These are phyloP conservation scores for Bhutanitis thaidina DNA, from an alignment of 2,888 invertebrate species.

Conservation along the genomic window DNA sequence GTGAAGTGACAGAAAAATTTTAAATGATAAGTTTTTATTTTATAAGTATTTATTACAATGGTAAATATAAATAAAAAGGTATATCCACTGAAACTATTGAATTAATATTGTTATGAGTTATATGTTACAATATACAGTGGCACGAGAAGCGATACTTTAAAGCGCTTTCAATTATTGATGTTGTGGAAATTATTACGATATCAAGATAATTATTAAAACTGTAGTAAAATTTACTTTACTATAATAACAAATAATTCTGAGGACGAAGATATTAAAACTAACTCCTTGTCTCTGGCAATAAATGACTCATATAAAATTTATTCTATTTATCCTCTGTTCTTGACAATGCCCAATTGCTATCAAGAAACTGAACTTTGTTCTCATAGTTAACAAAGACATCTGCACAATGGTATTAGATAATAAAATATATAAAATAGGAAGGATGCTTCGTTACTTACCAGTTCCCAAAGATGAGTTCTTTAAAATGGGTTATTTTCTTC, in stretches of 20 bases:
- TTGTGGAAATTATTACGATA: no score
- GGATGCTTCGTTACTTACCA: conserved; percentile 20
- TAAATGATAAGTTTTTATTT: not conserved
- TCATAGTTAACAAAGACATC: conserved; percentile 17
- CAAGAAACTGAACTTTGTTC: conserved; percentile 15
- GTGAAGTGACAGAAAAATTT: not conserved
- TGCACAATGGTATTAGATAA: conserved; percentile 12
- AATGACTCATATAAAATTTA: conserved; percentile 10
- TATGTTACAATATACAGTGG: no score
- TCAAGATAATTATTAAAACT: no score
- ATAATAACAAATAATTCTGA: not conserved
- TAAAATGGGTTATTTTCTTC: conserved; percentile 31
- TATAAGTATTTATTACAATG: conserved; percentile 14
- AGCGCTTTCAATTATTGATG: no score
- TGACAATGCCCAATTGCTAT: conserved; percentile 14
- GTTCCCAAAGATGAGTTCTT: conserved; percentile 27
- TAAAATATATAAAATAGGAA: conserved; percentile 12
- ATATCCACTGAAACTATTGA: no score
- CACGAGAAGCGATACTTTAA: no score
- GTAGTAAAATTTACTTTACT: no score
- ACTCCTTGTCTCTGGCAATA: no score
- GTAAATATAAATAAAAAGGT: no score
- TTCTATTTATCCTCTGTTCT: conserved; percentile 3
- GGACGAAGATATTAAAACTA: not conserved
- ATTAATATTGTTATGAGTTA: no score